A percentile compares a stretch with the other conserved stretches of the same genome.
phyloP scores from a whole-genome alignment of 2,113 vertebrate genomes.

The Aegotheles bennettii region DNA sequence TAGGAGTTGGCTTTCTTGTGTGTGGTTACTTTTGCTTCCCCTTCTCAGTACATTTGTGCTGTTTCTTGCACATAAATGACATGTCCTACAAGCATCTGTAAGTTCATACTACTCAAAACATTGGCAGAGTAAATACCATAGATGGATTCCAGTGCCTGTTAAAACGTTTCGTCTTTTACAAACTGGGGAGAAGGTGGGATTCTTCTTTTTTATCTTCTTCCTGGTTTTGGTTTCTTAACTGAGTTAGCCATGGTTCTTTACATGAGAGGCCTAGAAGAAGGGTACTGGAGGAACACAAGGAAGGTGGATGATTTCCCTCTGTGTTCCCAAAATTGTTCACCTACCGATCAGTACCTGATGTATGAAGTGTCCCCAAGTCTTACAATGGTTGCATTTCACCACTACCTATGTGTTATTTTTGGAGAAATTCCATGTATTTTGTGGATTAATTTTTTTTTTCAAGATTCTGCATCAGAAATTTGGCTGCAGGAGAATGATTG shows the following conservation, averaged over 20 bases:
- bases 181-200: not conserved
- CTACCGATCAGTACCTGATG: accelerated
- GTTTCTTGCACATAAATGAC: not conserved
- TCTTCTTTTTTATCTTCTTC: not conserved
- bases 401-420: not conserved
- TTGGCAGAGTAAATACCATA: not conserved
- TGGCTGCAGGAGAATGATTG: not conserved
- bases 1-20: not conserved
- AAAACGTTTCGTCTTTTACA: not conserved
- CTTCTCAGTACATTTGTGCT: not conserved
- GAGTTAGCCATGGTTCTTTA: not conserved
- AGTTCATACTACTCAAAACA: not conserved
- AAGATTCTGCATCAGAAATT: not conserved
- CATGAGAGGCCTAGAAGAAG: not conserved
- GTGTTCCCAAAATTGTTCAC: not conserved
- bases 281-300: not conserved
- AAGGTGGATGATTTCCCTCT: not conserved
- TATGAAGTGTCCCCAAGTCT: not conserved
- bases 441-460: not conserved
- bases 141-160: not conserved
- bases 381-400: not conserved
- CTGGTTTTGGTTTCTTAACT: not conserved
- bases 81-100: not conserved
- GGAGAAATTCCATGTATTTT: not conserved
- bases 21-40: not conserved